These are phyloP conservation scores for Orthosia incerta DNA, from an alignment of 2,888 invertebrate species.

Conservation along the genomic window DNA sequence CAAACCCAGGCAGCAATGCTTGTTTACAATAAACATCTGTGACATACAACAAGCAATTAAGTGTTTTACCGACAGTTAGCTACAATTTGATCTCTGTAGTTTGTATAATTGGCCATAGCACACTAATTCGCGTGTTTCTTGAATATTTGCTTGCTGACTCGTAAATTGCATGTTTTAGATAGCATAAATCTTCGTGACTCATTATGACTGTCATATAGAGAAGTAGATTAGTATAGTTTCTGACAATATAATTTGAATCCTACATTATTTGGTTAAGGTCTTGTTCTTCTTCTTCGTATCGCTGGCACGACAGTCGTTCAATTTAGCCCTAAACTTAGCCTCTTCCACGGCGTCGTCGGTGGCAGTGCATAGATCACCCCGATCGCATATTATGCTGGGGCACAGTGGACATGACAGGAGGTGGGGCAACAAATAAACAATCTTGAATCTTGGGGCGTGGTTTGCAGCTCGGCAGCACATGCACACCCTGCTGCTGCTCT, in stretches of 20 bases:
- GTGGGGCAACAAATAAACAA: no score
- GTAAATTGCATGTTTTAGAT: slow-evolving; percentile 33
- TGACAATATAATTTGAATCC: neutral
- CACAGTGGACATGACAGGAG: no score
- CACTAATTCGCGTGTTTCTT: slow-evolving; percentile 39
- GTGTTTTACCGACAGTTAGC: slow-evolving; percentile 35
- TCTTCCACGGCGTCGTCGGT: no score
- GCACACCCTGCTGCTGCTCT: no score
- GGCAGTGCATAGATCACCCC: no score
- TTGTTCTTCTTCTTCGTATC: no score
- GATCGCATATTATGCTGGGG: no score
- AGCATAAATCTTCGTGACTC: slow-evolving; percentile 24
- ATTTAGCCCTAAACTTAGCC: no score
- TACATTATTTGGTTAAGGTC: neutral
- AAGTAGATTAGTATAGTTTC: neutral
- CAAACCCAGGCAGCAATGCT: slow-evolving; percentile 19
- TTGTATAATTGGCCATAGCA: slow-evolving; percentile 30
- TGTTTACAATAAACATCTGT: slow-evolving; percentile 44
- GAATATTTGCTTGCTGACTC: slow-evolving; percentile 31
- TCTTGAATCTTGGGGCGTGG: no score
- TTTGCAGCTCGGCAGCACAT: no score
- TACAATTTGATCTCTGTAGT: slow-evolving; percentile 33
- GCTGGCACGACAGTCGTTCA: no score
- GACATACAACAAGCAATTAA: slow-evolving; percentile 38
- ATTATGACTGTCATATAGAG: slow-evolving; percentile 1